Conservation (phyloP, 2,888 invertebrate genomes). For the Selenia dentaria region DNA sequence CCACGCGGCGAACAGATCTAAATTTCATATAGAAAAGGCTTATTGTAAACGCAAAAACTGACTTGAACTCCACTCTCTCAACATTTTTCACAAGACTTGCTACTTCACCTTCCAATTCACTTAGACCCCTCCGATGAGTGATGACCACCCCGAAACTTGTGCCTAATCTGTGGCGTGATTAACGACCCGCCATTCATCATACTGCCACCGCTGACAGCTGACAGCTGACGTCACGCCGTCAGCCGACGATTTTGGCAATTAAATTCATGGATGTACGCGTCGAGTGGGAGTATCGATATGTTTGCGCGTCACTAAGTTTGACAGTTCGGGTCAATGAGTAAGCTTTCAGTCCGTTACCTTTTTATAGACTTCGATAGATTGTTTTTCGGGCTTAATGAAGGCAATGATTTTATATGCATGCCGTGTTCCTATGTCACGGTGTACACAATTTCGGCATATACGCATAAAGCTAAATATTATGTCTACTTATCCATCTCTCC, state of each 20-base stretch:
- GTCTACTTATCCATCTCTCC: too few relatives aligned
- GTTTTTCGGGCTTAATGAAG: too few relatives aligned
- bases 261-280: conserved; percentile 35
- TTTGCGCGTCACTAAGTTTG: conserved; percentile 24
- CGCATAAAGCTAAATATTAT: too few relatives aligned
- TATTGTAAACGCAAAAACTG: too few relatives aligned
- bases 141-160: conserved; percentile 28
- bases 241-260: conserved; percentile 36
- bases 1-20: too few relatives aligned
- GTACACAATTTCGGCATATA: too few relatives aligned
- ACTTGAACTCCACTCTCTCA: conserved; percentile 13
- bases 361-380: neutral
- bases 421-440: too few relatives aligned
- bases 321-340: conserved; percentile 15
- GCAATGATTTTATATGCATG: too few relatives aligned
- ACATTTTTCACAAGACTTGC: conserved; percentile 30
- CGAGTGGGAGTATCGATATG: conserved; percentile 21
- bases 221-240: conserved; percentile 33
- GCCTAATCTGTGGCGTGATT: conserved; percentile 33
- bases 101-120: conserved; percentile 39
- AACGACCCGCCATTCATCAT: conserved; percentile 49
- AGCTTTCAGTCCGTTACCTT: neutral
- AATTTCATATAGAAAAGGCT: too few relatives aligned
- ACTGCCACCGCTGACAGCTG: conserved; percentile 42
- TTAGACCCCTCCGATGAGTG: conserved; percentile 34